phyloP scores from a whole-genome alignment of 2,113 vertebrate species.

The Neodontobutis hainanensis region DNA sequence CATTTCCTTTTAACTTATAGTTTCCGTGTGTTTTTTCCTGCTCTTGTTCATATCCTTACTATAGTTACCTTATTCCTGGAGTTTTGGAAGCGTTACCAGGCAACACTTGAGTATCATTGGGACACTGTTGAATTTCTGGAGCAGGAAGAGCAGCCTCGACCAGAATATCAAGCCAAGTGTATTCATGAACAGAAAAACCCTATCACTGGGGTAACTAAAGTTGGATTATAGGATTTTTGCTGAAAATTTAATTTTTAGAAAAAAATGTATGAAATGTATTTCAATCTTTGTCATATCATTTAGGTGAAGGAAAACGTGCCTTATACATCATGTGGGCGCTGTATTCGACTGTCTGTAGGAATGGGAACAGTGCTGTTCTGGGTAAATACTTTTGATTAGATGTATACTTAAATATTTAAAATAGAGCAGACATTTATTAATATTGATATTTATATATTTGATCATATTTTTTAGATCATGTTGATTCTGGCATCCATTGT shows the following conservation, averaged over 20 bases:
- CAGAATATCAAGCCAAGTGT: constrained; percentile 90
- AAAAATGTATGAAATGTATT: too few species aligned
- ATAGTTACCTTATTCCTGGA: constrained; percentile 92
- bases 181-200: constrained; percentile 82
- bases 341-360: constrained; percentile 86
- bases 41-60: constrained; percentile 8
- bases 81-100: constrained; percentile 94
- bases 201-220: constrained; percentile 63
- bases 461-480: constrained; percentile 77
- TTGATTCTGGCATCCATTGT: constrained; percentile 90
- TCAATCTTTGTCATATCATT: constrained; percentile 24
- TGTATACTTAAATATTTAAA: too few species aligned
- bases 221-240: background rate
- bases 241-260: too few species aligned
- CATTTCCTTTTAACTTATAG: background rate
- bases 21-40: background rate
- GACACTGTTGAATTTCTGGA: constrained; percentile 91
- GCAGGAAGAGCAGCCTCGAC: constrained; percentile 87
- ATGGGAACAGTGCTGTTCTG: constrained; percentile 92
- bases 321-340: constrained; percentile 87
- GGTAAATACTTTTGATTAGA: constrained; percentile 79
- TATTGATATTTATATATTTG: background rate
- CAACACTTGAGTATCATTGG: constrained; percentile 91
- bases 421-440: too few species aligned
- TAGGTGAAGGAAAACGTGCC: constrained; percentile 89